These are phyloP conservation scores for Bombylius major DNA, from an alignment of 2,888 invertebrate genomes.

Conservation along the genomic window DNA sequence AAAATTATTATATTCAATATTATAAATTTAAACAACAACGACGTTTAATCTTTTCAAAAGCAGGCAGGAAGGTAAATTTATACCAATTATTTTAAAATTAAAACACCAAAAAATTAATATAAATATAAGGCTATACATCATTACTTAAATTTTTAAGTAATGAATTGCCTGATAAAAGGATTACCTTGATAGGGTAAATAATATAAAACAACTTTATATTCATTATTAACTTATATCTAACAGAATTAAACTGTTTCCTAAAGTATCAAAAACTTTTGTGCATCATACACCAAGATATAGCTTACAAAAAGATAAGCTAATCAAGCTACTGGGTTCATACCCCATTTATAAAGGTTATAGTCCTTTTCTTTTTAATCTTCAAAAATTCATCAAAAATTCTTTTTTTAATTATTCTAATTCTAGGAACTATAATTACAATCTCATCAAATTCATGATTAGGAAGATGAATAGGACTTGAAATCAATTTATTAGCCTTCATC, in stretches of 20 bases:
- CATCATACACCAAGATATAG: conserved; percentile 49
- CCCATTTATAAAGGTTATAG: conserved; percentile 37
- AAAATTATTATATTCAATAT: background rate
- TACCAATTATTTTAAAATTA: no score
- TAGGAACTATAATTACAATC: conserved; percentile 40
- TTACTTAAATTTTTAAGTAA: conserved; percentile 21
- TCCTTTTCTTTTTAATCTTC: conserved; percentile 43
- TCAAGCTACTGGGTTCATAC: conserved; percentile 39
- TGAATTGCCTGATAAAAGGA: conserved; percentile 45
- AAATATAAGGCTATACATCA: conserved; percentile 20
- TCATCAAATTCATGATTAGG: conserved; percentile 37
- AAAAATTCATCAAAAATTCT: conserved; percentile 39
- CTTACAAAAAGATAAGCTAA: conserved; percentile 42
- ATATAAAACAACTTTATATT: conserved; percentile 29
- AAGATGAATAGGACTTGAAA: conserved; percentile 50
- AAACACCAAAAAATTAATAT: conserved; percentile 4
- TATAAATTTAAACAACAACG: background rate
- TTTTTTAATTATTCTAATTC: conserved; percentile 41
- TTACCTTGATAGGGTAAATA: conserved; percentile 50
- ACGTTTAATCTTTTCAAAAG: conserved; percentile 5
- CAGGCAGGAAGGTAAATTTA: background rate
- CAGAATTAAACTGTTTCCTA: conserved; percentile 48
- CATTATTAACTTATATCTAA: conserved; percentile 35
- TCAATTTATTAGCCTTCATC: conserved; percentile 48
- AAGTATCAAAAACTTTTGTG: conserved; percentile 49